Percentiles rank a stretch among this genome's conserved stretches.
phyloP scores from a whole-genome alignment of 2,113 vertebrate genomes.

The Ia io region DNA sequence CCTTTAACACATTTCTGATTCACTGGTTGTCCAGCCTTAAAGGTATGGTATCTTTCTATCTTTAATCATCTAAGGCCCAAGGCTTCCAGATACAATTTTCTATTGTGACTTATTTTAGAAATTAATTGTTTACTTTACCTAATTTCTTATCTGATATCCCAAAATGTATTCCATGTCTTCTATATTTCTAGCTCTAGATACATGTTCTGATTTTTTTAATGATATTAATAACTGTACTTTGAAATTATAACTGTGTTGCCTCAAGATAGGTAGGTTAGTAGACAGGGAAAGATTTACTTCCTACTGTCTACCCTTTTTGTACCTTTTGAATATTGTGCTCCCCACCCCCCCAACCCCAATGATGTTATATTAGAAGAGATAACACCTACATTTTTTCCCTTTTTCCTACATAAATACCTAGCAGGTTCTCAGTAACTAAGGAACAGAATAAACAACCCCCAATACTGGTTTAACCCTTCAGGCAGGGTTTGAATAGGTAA shows the following conservation, averaged over 20 bases:
- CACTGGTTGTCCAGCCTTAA: background rate
- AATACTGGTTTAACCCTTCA: background rate
- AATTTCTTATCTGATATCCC: background rate
- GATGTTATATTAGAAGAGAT: background rate
- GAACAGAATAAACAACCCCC: background rate
- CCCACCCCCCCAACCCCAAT: background rate
- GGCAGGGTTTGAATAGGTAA: background rate
- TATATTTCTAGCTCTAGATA: background rate
- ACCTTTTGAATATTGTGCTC: background rate
- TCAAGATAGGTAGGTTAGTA: background rate
- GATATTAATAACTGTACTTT: background rate
- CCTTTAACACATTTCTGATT: background rate
- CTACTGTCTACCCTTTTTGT: background rate
- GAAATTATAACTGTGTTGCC: background rate
- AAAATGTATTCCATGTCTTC: background rate
- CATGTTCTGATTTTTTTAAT: background rate
- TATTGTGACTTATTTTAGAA: background rate
- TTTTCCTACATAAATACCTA: background rate
- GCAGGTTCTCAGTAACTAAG: background rate
- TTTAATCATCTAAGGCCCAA: background rate
- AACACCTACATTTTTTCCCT: background rate
- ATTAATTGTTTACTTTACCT: background rate
- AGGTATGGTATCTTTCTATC: background rate
- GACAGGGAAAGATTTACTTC: background rate
- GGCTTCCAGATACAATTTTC: background rate